These are phyloP conservation scores for Oreochromis grahami DNA, from an alignment of 2,797 vertebrate genomes.

Conservation along the genomic window DNA sequence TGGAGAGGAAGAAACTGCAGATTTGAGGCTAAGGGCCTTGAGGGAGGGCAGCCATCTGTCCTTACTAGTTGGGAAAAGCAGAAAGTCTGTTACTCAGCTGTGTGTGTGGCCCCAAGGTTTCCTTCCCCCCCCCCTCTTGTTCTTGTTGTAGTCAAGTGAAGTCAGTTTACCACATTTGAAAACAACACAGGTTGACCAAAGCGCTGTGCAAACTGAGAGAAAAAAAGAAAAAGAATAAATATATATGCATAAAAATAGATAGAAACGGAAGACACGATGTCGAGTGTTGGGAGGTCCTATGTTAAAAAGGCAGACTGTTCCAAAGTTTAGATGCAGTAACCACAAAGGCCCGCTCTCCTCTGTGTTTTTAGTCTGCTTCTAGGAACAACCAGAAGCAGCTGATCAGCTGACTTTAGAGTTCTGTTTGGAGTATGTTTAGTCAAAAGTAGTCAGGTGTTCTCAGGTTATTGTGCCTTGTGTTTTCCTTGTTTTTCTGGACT, in stretches of 20 bases:
- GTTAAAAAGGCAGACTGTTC: background rate
- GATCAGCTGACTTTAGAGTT: background rate
- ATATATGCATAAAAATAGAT: background rate
- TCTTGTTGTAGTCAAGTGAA: background rate
- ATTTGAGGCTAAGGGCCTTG: background rate
- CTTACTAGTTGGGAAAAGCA: fast-evolving
- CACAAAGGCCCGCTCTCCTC: background rate
- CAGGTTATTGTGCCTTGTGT: fast-evolving
- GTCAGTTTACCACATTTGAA: background rate
- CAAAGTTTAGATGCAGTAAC: background rate
- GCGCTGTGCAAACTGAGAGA: background rate
- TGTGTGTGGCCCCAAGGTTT: background rate
- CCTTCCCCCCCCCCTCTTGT: fast-evolving
- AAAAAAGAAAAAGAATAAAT: background rate
- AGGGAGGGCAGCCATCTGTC: background rate
- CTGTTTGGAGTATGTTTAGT: background rate
- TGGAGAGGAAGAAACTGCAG: background rate
- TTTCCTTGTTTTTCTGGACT: background rate
- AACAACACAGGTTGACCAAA: background rate
- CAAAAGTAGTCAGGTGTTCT: fast-evolving
- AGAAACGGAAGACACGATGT: background rate
- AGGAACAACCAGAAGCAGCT: background rate
- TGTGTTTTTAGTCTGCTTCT: background rate
- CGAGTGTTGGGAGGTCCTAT: background rate
- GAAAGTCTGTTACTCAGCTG: background rate